Base-by-base conservation (phyloP, 2,113 vertebrate genomes). In the Triplophysa rosa region DNA sequence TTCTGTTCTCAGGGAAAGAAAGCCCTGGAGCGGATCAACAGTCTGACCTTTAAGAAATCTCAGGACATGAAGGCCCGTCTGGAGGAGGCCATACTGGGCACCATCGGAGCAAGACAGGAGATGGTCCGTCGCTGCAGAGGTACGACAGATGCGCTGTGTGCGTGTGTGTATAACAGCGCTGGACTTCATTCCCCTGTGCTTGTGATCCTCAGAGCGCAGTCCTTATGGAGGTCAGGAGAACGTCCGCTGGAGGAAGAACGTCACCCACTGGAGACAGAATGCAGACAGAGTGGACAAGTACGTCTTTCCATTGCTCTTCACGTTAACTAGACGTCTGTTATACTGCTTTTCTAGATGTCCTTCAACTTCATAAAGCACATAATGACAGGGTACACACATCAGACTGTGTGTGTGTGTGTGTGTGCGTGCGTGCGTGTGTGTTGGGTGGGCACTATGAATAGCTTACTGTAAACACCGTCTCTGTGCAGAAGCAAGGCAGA, bases 51-150 rank as follows among this genome's bases (percentile, higher is more conserved):
- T 88, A 96, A 96, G 88, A 97, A 97, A 88, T 97, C 95, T 0
- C 94, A 96, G 83, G 96, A 97, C 86, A 97, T 97, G 96, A 97
- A 95, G 81, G 96, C 96, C 0, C 91, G 95, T 1, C 91, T 97
- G 42, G 96, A 97, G 83, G 95, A 97, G 83, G 95, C 95, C 86
- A 96, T 97, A 26, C 87, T 97, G 67, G 96, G 96, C 13, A 96
- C 94, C 54, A 95, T 95, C 0, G 95, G 95, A 3, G 96, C 95
- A 0, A 93, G 96, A 0, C 95, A 96, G 77, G 96, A 97, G 89
- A 97, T 97, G 96, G 95, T 97, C 71, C 94, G 95, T 0, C 93
- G 96, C 77, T 93, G 94, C 81, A 89, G 95, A 86, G 96, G 96
- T 95, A 83, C 86, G n/a, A 5, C 54, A 23, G 8, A 58, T 5